Evolutionary conservation across 1,140 invertebrate genomes (phyloP).

Genomic region (Dendroctonus valens): DNA sequence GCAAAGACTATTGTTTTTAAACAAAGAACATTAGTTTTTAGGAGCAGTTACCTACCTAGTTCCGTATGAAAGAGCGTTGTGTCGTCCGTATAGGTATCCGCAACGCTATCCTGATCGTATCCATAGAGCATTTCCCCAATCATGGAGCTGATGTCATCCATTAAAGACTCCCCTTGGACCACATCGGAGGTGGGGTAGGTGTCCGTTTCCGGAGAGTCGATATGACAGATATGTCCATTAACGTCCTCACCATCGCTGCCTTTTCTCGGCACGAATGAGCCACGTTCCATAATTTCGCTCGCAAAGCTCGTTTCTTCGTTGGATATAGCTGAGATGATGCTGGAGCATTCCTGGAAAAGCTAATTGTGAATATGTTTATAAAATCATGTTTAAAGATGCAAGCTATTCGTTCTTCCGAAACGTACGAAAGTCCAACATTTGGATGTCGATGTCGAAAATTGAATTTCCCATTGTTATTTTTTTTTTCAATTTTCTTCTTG

Average conservation of each 20-base stretch:
- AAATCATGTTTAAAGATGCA: too few species aligned
- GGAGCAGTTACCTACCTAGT: slow-evolving; percentile 42
- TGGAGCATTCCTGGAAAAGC: slow-evolving; percentile 48
- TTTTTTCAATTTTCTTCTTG: too few species aligned
- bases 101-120: slow-evolving; percentile 61
- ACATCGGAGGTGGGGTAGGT: slow-evolving; percentile 63
- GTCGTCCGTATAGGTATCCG: slow-evolving; percentile 64
- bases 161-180: slow-evolving; percentile 70
- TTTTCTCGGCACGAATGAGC: slow-evolving; percentile 51
- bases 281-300: slow-evolving; percentile 62
- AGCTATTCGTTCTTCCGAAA: too few species aligned
- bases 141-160: slow-evolving; percentile 74
- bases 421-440: too few species aligned
- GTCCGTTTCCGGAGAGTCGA: slow-evolving; percentile 80
- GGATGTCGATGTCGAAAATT: too few species aligned
- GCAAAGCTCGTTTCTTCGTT: slow-evolving; percentile 67
- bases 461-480: too few species aligned
- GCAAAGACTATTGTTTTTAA: too few species aligned
- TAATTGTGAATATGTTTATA: too few species aligned
- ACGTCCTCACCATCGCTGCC: slow-evolving; percentile 54
- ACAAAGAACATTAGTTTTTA: neutral
- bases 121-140: slow-evolving; percentile 61
- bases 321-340: slow-evolving; percentile 64
- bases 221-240: slow-evolving; percentile 67
- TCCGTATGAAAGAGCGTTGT: slow-evolving; percentile 64